A percentile compares a stretch with the other conserved stretches of the same genome.
These are phyloP conservation scores for Itoplectis maculator DNA, from an alignment of 2,888 invertebrate species.

Conservation along the genomic window DNA sequence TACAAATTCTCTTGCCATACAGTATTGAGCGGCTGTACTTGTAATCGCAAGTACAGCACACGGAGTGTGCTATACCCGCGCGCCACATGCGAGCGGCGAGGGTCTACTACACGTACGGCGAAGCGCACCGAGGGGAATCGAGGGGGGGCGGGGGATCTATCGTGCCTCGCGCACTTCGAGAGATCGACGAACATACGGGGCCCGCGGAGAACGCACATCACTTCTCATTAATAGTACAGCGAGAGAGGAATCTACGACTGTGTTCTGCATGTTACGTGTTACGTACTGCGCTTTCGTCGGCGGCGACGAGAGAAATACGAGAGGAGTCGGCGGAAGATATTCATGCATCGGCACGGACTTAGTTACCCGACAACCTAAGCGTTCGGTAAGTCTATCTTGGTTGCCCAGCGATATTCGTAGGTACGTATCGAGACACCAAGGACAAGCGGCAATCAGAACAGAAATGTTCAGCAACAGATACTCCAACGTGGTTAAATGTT, in stretches of 20 bases:
- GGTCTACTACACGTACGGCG: not conserved
- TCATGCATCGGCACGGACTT: not conserved
- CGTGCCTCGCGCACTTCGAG: conserved; percentile 13
- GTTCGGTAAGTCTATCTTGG: not conserved
- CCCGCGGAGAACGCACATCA: conserved; percentile 7
- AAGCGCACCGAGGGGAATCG: conserved; percentile 13
- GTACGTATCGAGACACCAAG: not conserved
- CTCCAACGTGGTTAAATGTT: not conserved
- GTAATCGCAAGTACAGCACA: no score
- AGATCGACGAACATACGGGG: conserved; percentile 28
- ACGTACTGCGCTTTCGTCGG: conserved; percentile 14
- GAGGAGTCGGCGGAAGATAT: conserved; percentile 12
- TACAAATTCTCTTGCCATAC: conserved; percentile 17
- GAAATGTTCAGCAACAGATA: not conserved
- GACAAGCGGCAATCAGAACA: not conserved
- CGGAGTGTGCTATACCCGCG: not conserved
- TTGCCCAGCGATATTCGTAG: not conserved
- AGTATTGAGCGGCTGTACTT: conserved; percentile 10
- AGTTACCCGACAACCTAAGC: conserved; percentile 1
- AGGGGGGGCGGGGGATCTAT: conserved; percentile 7
- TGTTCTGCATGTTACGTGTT: conserved; percentile 23
- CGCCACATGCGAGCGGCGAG: conserved; percentile 10
- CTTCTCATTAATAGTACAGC: conserved; percentile 35
- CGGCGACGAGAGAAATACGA: not conserved
- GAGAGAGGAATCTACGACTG: conserved; percentile 22